Conservation (phyloP, 2,888 invertebrate genomes). For the Eudasyphora cyanicolor region DNA sequence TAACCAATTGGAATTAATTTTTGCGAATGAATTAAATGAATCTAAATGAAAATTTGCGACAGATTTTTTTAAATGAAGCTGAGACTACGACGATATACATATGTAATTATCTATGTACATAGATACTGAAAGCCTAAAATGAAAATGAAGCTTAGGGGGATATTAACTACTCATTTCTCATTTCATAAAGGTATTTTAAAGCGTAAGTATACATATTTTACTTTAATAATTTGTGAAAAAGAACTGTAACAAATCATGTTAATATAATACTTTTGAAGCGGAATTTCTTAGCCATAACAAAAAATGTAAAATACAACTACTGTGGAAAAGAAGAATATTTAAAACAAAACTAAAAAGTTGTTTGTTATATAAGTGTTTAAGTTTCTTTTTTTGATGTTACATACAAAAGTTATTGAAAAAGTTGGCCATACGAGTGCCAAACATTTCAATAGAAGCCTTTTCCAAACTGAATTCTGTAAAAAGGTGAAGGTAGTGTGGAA, state of each 20-base stretch:
- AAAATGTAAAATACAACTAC: constrained; percentile 25
- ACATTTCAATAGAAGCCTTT: constrained; percentile 77
- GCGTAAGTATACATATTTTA: neutral
- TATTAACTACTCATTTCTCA: neutral
- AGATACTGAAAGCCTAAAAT: too few relatives aligned
- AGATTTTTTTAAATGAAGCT: neutral
- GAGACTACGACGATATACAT: neutral
- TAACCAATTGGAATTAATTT: too few relatives aligned
- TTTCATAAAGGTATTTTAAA: neutral
- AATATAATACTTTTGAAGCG: neutral
- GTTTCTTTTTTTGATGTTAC: constrained; percentile 69
- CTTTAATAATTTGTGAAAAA: neutral
- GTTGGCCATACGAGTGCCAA: constrained; percentile 79
- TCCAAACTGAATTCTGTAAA: constrained; percentile 68
- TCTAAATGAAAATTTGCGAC: neutral
- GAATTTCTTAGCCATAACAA: neutral
- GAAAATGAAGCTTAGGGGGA: neutral
- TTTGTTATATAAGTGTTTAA: constrained; percentile 19
- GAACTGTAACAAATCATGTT: neutral
- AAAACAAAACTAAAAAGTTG: constrained; percentile 24
- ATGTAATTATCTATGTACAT: too few relatives aligned
- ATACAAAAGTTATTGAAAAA: constrained; percentile 79
- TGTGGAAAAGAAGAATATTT: constrained; percentile 46
- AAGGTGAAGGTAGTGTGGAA: constrained; percentile 60
- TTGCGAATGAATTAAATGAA: too few relatives aligned